A percentile compares a stretch with the other conserved stretches of the same genome.
Conservation (phyloP, 2,888 invertebrate species). For the Thalpophila matura region DNA sequence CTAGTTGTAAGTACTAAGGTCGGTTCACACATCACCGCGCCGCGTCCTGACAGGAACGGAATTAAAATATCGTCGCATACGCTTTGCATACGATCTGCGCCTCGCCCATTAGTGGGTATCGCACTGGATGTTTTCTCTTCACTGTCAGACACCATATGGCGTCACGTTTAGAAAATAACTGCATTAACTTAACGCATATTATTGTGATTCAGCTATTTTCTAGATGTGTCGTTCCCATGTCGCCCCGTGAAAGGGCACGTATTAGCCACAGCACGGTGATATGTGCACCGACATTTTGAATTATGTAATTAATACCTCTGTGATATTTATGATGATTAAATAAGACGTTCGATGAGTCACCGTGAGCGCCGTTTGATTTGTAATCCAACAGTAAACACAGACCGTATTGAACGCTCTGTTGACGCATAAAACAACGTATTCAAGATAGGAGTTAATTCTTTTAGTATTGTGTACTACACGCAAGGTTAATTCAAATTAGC, state of each 20-base stretch:
- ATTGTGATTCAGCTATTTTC: slow-evolving; percentile 48
- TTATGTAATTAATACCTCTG: slow-evolving; percentile 84
- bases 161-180: slow-evolving; percentile 57
- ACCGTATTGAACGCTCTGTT: slow-evolving; percentile 65
- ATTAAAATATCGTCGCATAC: slow-evolving; percentile 62
- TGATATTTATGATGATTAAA: slow-evolving; percentile 86
- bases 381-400: slow-evolving; percentile 73
- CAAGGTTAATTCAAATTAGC: slow-evolving; percentile 58
- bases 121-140: slow-evolving; percentile 53
- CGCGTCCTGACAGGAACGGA: slow-evolving; percentile 48
- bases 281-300: slow-evolving; percentile 62
- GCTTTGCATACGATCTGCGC: slow-evolving; percentile 61
- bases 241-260: slow-evolving; percentile 46
- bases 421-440: slow-evolving; percentile 67
- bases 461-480: slow-evolving; percentile 44
- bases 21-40: slow-evolving; percentile 54
- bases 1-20: slow-evolving; percentile 60
- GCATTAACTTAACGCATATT: slow-evolving; percentile 28
- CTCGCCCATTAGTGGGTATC: slow-evolving; percentile 57
- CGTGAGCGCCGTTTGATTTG: slow-evolving; percentile 75
- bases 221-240: slow-evolving; percentile 47
- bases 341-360: slow-evolving; percentile 79
- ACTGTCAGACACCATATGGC: slow-evolving; percentile 56
- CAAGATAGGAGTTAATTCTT: slow-evolving; percentile 52
- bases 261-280: slow-evolving; percentile 45